A percentile compares a stretch with the other conserved stretches of the same genome.
Conservation (phyloP, 2,113 vertebrate species). For the Gasterosteus nipponicus region DNA sequence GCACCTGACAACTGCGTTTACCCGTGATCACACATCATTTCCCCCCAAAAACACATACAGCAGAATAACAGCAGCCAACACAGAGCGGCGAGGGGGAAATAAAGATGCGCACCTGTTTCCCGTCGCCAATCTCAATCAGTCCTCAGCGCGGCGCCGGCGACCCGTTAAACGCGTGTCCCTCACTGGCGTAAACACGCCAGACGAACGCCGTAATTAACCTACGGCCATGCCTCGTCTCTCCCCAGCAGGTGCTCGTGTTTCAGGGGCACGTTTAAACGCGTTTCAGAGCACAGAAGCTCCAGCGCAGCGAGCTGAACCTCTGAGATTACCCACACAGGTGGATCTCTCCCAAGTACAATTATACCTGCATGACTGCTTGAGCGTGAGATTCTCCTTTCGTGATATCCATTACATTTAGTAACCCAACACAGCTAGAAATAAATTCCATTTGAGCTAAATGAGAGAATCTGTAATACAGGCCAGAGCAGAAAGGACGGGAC, state of each 20-base stretch:
- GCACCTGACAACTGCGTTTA: neutral
- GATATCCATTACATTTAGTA: neutral
- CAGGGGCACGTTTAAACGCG: neutral
- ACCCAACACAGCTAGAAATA: neutral
- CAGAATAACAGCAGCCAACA: neutral
- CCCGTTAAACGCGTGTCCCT: neutral
- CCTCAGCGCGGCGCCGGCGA: neutral
- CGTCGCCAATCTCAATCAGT: neutral
- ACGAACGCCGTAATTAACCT: constrained; percentile 12
- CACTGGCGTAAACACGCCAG: neutral
- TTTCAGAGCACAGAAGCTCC: neutral
- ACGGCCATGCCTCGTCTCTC: neutral
- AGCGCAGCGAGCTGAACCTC: neutral
- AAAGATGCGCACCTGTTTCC: neutral
- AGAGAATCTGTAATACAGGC: constrained; percentile 5
- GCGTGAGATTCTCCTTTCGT: neutral
- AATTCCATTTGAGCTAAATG: constrained; percentile 5
- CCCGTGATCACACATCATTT: neutral
- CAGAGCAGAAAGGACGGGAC: neutral
- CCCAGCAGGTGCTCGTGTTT: constrained; percentile 1
- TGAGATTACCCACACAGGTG: neutral
- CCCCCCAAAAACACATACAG: neutral
- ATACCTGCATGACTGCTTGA: constrained; percentile 27
- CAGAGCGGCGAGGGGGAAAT: neutral
- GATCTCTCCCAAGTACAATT: constrained; percentile 17